These are phyloP conservation scores for Metacarcinus magister DNA, from an alignment of 2,888 invertebrate genomes.

Conservation along the genomic window DNA sequence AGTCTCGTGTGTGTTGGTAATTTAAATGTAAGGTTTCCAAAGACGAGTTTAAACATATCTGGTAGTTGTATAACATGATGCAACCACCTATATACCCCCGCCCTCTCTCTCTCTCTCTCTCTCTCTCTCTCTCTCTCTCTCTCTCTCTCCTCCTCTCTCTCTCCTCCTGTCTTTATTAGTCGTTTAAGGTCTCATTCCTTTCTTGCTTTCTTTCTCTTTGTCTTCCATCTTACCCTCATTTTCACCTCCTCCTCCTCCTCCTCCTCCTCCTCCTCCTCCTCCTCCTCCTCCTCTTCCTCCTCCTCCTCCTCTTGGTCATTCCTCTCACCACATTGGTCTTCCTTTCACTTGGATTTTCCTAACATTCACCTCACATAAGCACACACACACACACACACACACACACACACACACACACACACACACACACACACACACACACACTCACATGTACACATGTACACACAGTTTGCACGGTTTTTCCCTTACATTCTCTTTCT, in stretches of 20 bases:
- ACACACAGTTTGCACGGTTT: background rate
- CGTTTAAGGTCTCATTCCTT: background rate
- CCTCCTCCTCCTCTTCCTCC: background rate
- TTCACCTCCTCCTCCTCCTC: background rate
- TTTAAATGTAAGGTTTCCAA: too few species aligned
- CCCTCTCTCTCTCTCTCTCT: background rate
- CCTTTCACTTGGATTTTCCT: conserved; percentile 32
- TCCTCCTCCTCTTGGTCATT: background rate
- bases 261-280: background rate
- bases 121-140: background rate
- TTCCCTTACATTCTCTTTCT: background rate
- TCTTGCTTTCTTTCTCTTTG: background rate
- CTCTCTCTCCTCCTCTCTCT: background rate
- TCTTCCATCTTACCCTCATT: background rate
- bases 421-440: conserved; percentile 1
- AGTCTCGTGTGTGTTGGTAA: too few species aligned
- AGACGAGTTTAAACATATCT: too few species aligned
- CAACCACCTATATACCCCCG: too few species aligned
- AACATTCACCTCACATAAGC: too few species aligned
- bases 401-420: conserved; percentile 39
- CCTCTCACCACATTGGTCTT: conserved; percentile 11
- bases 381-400: background rate
- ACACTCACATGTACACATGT: background rate
- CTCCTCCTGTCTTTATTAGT: background rate
- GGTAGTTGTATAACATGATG: too few species aligned